Evolutionary conservation across 2,888 invertebrate species (phyloP), one percentile per base, ranked within the genome.

Genomic region (Adineta ricciae): DNA sequence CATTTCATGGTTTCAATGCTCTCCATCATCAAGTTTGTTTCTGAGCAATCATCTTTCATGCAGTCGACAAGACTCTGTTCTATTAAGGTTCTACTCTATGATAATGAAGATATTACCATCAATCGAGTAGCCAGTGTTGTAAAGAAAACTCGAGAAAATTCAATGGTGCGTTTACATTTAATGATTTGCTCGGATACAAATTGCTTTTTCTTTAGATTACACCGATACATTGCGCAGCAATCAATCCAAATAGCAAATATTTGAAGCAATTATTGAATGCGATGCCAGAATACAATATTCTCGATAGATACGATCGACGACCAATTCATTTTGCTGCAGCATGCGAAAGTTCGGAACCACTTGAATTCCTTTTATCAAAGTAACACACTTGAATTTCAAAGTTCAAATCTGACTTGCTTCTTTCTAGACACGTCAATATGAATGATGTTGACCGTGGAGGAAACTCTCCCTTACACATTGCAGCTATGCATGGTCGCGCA

Each of bases 251-350:
- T 87, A 88, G 90, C 2, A 89, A 90, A 82, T 91, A 91, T 87
- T 87, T 92, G 83, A 88, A 88, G 2, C 88, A 90, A 5, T 88
- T 92, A 84, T 87, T 92, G 52, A 87, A 88, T 3, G 88, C 90
- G 38, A 90, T 90, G 85, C 91, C 92, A 1, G 91, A 92, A 84
- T 90, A 90, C 86, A 90, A 90, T 87, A 87, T 92, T 50, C 88
- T 89, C 11, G 92, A 92, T 88, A 88, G 88, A 72, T 88, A 89
- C 56, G 89, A 90, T 52, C 89, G 91, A 87, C 87, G 89, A 78
- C 91, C 91, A 0, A 90, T 92, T 83, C 92, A 92, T 88, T 92
- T 91, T 88, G 92, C 92, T 21, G 91, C 92, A 11, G 92, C 90
- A 4, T 92, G 92, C 87, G 89, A 90, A 84, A 90, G 90, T n/a